phyloP scores from a whole-genome alignment of 2,888 invertebrate species.

The Endotricha flammealis region DNA sequence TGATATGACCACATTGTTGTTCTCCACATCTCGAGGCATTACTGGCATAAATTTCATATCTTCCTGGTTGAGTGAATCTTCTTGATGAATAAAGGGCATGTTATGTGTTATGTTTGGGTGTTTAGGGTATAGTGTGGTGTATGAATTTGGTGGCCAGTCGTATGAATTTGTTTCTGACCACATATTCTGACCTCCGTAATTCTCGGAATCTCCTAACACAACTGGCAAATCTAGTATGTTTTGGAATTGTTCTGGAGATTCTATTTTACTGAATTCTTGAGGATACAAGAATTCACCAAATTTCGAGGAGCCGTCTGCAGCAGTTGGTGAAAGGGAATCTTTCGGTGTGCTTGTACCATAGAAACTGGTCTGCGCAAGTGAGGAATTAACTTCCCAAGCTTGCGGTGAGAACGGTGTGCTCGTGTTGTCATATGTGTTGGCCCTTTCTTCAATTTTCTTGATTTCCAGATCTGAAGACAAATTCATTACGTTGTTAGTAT shows the following conservation, averaged over 20 bases:
- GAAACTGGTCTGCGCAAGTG: slow-evolving; percentile 47
- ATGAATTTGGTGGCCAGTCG: slow-evolving; percentile 40
- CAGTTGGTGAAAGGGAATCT: slow-evolving; percentile 48
- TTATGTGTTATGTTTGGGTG: slow-evolving; percentile 42
- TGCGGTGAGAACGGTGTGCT: slow-evolving; percentile 65
- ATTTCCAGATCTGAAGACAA: slow-evolving; percentile 43
- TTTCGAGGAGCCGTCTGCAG: slow-evolving; percentile 35
- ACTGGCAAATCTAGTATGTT: slow-evolving; percentile 61
- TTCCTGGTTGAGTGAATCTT: slow-evolving; percentile 43
- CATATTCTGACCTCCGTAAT: slow-evolving; percentile 5
- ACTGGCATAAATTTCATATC: slow-evolving; percentile 56
- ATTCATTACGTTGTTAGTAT: slow-evolving; percentile 1
- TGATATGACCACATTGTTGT: slow-evolving; percentile 48
- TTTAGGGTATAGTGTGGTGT: slow-evolving; percentile 43
- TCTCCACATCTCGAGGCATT: slow-evolving; percentile 59
- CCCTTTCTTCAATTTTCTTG: slow-evolving; percentile 53
- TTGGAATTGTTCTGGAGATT: slow-evolving; percentile 51
- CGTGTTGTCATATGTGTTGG: slow-evolving; percentile 62
- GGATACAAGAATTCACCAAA: slow-evolving; percentile 32
- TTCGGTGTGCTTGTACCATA: slow-evolving; percentile 40
- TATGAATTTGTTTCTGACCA: slow-evolving; percentile 19
- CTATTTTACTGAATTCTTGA: slow-evolving; percentile 32
- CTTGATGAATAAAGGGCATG: slow-evolving; percentile 59
- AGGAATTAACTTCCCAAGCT: slow-evolving; percentile 64
- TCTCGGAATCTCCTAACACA: slow-evolving; percentile 43